phyloP scores from a whole-genome alignment of 2,797 vertebrate species.

The Sparidentex hasta region DNA sequence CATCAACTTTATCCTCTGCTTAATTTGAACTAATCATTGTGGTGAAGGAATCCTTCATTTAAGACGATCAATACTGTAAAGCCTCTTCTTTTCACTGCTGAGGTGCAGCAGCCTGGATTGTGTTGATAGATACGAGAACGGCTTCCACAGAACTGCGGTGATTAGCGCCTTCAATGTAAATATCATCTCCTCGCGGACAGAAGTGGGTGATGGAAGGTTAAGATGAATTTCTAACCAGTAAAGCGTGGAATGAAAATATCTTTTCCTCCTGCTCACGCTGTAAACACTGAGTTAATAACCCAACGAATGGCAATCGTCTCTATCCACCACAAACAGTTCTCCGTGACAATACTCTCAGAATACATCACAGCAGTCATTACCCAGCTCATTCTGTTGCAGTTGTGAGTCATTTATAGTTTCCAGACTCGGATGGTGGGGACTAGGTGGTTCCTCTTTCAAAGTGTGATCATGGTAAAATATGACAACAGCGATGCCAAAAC shows the following conservation, averaged over 20 bases:
- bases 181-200: conserved; percentile 17
- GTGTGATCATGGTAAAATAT: conserved; percentile 28
- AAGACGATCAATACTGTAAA: conserved; percentile 19
- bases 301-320: conserved; percentile 10
- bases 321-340: background rate
- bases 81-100: background rate
- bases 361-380: background rate
- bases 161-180: conserved; percentile 26
- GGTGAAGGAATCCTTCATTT: conserved; percentile 24
- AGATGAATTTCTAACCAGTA: conserved; percentile 22
- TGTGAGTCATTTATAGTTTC: conserved; percentile 36
- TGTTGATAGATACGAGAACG: conserved; percentile 11
- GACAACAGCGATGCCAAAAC: conserved; percentile 4
- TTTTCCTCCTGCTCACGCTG: conserved; percentile 8
- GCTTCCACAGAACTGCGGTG: background rate
- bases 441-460: conserved; percentile 23
- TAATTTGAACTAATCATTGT: conserved; percentile 21
- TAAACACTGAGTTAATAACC: conserved; percentile 29
- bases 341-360: conserved; percentile 17
- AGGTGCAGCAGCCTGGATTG: conserved; percentile 15
- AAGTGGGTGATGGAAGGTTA: conserved; percentile 1
- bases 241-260: conserved; percentile 3
- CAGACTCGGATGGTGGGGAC: background rate
- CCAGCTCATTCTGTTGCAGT: conserved; percentile 4
- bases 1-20: conserved; percentile 3